Evolutionary conservation across 2,888 invertebrate species (phyloP).

Genomic region (Liposcelis brunnea): DNA sequence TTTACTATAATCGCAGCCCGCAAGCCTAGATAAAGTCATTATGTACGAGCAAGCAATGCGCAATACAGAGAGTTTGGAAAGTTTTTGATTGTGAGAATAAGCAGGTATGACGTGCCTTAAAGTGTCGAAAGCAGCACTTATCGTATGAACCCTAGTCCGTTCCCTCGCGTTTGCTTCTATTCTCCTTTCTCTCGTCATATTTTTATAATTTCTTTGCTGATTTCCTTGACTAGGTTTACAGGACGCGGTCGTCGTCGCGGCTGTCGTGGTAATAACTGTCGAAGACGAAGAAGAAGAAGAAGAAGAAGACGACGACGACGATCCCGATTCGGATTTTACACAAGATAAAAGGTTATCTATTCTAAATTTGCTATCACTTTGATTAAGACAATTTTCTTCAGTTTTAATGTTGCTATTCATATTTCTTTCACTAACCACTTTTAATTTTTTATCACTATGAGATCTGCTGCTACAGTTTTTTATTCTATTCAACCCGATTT

Average conservation of each 20-base stretch:
- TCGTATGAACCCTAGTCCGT: conserved; percentile 83
- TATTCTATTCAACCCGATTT: too few relatives aligned
- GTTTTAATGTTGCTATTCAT: too few relatives aligned
- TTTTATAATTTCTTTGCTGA: conserved; percentile 80
- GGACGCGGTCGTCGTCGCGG: conserved; percentile 14
- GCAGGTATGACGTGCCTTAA: conserved; percentile 69
- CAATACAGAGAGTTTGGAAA: conserved; percentile 81
- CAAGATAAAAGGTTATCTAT: too few relatives aligned
- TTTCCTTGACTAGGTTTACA: conserved; percentile 23
- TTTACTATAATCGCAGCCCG: conserved; percentile 47
- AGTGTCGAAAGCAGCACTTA: conserved; percentile 88
- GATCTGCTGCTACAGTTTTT: conserved; percentile 16
- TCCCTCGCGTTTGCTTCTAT: conserved; percentile 92
- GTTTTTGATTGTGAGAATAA: conserved; percentile 83
- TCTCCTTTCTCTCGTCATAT: conserved; percentile 81
- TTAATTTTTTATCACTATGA: conserved; percentile 8
- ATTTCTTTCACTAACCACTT: too few relatives aligned
- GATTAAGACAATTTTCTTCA: too few relatives aligned
- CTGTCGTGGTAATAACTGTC: conserved; percentile 6
- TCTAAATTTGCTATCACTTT: too few relatives aligned
- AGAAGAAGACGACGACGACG: too few relatives aligned
- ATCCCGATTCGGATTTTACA: too few relatives aligned
- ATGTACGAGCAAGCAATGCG: conserved; percentile 90
- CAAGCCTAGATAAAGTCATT: conserved; percentile 61
- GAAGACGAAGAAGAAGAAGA: conserved; percentile 16